Percentiles rank a stretch among this genome's conserved stretches.
Evolutionary conservation across 2,888 invertebrate species (phyloP).

Genomic region (Pedicia rivosa): DNA sequence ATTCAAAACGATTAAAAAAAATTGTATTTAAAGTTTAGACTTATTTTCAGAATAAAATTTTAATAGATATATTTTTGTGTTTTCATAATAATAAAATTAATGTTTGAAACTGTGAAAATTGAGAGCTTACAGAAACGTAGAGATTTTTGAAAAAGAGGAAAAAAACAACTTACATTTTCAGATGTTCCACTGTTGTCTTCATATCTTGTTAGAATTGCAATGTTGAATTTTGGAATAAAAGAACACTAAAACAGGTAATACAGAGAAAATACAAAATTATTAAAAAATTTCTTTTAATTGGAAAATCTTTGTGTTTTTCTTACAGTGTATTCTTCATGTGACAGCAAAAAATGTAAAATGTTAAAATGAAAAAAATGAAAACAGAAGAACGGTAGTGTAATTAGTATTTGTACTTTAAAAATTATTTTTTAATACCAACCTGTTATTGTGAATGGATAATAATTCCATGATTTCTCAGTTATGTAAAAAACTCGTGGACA

Average conservation of each 20-base stretch:
- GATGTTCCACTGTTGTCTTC: slow-evolving; percentile 77
- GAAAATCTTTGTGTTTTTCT: no score
- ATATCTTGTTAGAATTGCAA: slow-evolving; percentile 76
- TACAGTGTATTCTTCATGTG: slow-evolving; percentile 54
- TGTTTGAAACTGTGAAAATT: no score
- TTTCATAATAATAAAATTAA: no score
- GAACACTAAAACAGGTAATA: slow-evolving; percentile 69
- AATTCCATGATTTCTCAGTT: slow-evolving; percentile 91
- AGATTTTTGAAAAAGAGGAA: no score
- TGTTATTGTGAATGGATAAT: slow-evolving; percentile 80
- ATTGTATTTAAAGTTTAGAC: no score
- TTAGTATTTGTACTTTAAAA: slow-evolving; percentile 3
- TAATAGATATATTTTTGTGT: no score
- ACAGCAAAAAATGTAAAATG: not conserved
- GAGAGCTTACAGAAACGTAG: no score
- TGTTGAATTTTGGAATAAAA: slow-evolving; percentile 70
- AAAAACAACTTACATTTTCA: slow-evolving; percentile 73
- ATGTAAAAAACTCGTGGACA: slow-evolving; percentile 84
- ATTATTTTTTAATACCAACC: slow-evolving; percentile 32
- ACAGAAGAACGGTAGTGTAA: slow-evolving; percentile 14
- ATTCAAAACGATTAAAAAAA: no score
- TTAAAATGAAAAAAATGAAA: slow-evolving; percentile 8
- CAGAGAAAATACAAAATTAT: no score
- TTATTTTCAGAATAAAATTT: no score
- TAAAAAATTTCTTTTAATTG: no score